Base-by-base conservation (phyloP, 2,888 invertebrate species). In the Bembecia ichneumoniformis region DNA sequence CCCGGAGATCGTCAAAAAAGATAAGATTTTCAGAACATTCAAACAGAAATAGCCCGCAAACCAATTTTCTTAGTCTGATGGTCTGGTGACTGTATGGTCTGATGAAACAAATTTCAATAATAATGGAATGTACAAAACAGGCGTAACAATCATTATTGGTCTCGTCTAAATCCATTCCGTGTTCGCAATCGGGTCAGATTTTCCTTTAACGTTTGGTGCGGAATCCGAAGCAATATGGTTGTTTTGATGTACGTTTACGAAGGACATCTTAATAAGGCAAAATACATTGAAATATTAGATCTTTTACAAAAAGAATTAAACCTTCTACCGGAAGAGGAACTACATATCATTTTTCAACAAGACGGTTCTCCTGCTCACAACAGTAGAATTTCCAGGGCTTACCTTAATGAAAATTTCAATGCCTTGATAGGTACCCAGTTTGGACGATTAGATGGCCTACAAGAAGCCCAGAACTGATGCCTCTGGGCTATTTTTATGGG, bases 311-410 rank as follows among this genome's bases (percentile, higher is more conserved):
- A 52, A 47, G 44, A 47, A 47, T 48, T 51, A 45, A 51, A 52
- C 35, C 43, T 35, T 50, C 48, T 52, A 44, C 52, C 47, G 28
- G 51, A 53, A 13, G 50, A 52, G 47, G 52, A 53, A 46, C 47
- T 44, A 44, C 35, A 52, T 14, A 51, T 47, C 35, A 47, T 49
- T 15, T 44, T 43, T 43, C 47, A 49, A 47, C 51, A 49, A 51
- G 49, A 51, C 47, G 16, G n/a, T n/a, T n/a, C n/a, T n/a, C n/a
- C n/a, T n/a, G n/a, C n/a, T n/a, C n/a, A n/a, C n/a, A n/a, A n/a
- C n/a, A n/a, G n/a, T n/a, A n/a, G n/a, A n/a, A n/a, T n/a, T n/a
- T n/a, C n/a, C n/a, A n/a, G n/a, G n/a, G n/a, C n/a, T n/a, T n/a
- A n/a, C n/a, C n/a, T n/a, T n/a, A n/a, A n/a, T n/a, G n/a, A n/a